Base-by-base conservation (phyloP, 92 coral and sea anemone species). In the Plumapathes pennacea region DNA sequence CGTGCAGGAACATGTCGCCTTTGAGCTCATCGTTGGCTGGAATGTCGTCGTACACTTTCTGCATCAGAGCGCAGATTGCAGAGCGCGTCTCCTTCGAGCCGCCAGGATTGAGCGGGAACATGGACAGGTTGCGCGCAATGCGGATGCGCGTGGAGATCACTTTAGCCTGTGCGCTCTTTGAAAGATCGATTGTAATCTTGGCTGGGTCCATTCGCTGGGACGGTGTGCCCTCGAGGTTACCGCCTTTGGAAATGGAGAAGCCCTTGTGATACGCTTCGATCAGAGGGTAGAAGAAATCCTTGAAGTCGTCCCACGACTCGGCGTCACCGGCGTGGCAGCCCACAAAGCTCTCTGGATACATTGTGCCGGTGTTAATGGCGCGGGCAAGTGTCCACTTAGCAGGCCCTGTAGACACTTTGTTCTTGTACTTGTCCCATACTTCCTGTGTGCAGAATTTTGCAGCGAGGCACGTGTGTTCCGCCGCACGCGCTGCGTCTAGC, bases 251-350 rank as follows among this genome's bases (percentile, higher is more conserved):
- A 67, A 72, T 56, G 20, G 69, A 75, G 67, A 54, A 84, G 4
- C 85, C 85, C 10, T 76, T 64, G 54, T 84, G 90, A 44, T 78
- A 84, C 21, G 54, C 75, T 11, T 81, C 78, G 20, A 84, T 78
- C 21, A 84, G 60, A 31, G 85, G 76, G 38, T 84, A 64, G 26
- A 77, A 78, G 13, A 84, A 54, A 66, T 78, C 77, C 0, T 50
- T 80, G 20, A 84, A 84, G n/a, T 56, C 78, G 27, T 72, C 26
- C 50, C 78, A 84, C 11, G 85, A 71, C 26, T 84, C 85, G 6
- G 58, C 50, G 54, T 78, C 90, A 3, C 85, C 90, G 14, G 90
- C 89, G 55, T 83, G 85, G 19, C 78, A 54, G 0, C 89, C 89
- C 38, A 38, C 37, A 25, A 71, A 55, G 3, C 85, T 77, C 12